Evolutionary conservation across 2,797 vertebrate genomes (phyloP), one percentile per base, ranked within the genome.

Genomic region (Thunnus albacares): DNA sequence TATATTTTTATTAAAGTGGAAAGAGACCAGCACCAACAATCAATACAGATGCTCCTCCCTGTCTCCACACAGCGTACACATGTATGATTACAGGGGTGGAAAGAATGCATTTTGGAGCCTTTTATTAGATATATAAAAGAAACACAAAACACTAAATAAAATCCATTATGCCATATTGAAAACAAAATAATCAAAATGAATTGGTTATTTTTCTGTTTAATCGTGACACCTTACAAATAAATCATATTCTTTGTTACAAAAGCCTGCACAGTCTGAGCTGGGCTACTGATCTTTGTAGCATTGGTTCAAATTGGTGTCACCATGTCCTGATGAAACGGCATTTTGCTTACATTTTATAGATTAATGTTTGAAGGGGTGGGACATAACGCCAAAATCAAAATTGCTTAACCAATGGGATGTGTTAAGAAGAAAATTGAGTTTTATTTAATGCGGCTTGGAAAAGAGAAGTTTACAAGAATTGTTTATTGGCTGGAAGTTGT

Each of bases 1-100:
- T 24, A 24, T 24, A 24, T 80, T 87, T 87, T 79, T 78, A 82
- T 86, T 87, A 84, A 90, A 81, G 47, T 60, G 24, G 28, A 75
- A 67, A 62, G 61, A 82, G 65, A 43, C 6, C 18, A 70, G 84
- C 71, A 66, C 51, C 43, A 33, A 28, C 6, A 10, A 91, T 93
- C 79, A 64, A 87, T 90, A 83, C 11, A 62, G 58, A 70, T 65
- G 47, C 62, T 78, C 58, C 57, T 68, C 47, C 17, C 11, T n/a
- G 52, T 59, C 28, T 65, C 70, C 10, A 56, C 38, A 59, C 41
- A 64, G 59, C 45, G 22, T 24, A 41, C 51, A 75, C 66, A 26
- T n/a, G 22, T 72, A 57, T 83, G 70, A 70, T 67, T 35, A 65
- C 69, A 41, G 35, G 53, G 24, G 24, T 3, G 14, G 47, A 26